A percentile compares a stretch with the other conserved stretches of the same genome.
phyloP scores from a whole-genome alignment of 2,888 invertebrate species.

The Galeopsomyia nigrocyanea region DNA sequence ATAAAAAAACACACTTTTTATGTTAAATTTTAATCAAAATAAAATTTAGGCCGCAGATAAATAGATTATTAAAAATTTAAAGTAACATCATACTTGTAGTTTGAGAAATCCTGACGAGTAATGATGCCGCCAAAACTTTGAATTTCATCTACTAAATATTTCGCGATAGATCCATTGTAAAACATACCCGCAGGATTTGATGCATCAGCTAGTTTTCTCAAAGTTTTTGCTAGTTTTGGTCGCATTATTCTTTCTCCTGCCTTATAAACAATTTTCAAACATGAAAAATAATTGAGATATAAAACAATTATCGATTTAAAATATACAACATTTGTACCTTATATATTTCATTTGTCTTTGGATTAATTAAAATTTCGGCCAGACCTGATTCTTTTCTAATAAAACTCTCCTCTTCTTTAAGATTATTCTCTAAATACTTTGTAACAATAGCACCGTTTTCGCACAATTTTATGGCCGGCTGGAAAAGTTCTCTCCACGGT shows the following conservation, averaged over 20 bases:
- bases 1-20: neutral
- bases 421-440: conserved; percentile 75
- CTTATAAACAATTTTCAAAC: conserved; percentile 49
- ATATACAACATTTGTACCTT: conserved; percentile 50
- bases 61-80: neutral
- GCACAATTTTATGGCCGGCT: conserved; percentile 84
- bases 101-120: conserved; percentile 80
- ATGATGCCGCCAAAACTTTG: conserved; percentile 80
- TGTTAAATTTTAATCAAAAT: no score
- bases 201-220: conserved; percentile 74
- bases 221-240: conserved; percentile 77
- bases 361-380: conserved; percentile 69
- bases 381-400: conserved; percentile 76
- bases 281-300: no score
- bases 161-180: conserved; percentile 81
- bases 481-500: conserved; percentile 83
- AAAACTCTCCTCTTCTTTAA: conserved; percentile 69
- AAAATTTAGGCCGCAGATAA: no score
- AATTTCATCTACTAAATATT: conserved; percentile 79
- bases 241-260: conserved; percentile 77
- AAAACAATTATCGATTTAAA: no score
- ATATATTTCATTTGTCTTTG: conserved; percentile 59
- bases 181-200: conserved; percentile 77
- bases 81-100: conserved; percentile 74
- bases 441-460: conserved; percentile 80